Conservation (phyloP, 2,113 vertebrate species). For the Epinephelus moara region DNA sequence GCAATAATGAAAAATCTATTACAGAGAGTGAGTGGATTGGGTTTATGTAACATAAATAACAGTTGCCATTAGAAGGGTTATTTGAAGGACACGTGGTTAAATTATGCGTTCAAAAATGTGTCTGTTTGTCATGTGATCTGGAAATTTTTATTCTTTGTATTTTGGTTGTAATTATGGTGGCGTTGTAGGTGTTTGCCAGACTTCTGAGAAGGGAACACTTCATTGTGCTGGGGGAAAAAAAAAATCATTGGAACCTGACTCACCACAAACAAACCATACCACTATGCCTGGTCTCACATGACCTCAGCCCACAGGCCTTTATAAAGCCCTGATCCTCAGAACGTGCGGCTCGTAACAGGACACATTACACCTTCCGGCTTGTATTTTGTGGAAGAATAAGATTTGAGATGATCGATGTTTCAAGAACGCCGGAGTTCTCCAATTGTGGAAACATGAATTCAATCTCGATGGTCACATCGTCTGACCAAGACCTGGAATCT, state of each 20-base stretch:
- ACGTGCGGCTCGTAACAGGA: constrained; percentile 6
- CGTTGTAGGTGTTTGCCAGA: not conserved
- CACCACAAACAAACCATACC: constrained; percentile 64
- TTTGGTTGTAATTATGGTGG: not conserved
- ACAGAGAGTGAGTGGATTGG: not conserved
- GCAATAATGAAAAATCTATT: not conserved
- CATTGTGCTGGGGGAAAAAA: constrained; percentile 29
- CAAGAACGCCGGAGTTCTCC: constrained; percentile 60
- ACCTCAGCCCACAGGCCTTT: constrained; percentile 47
- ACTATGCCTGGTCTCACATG: constrained; percentile 29
- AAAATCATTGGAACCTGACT: constrained; percentile 15
- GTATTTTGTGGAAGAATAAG: not conserved
- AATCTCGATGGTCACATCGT: constrained; percentile 23
- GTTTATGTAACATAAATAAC: not conserved
- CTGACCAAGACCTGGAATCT: constrained; percentile 51
- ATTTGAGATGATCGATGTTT: constrained; percentile 72
- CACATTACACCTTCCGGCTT: not conserved
- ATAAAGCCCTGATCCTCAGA: constrained; percentile 54
- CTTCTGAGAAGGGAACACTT: constrained; percentile 47
- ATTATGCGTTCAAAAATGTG: not conserved
- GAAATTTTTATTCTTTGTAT: not conserved
- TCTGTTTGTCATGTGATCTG: not conserved
- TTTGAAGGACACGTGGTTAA: constrained; percentile 10
- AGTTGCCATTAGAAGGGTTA: not conserved
- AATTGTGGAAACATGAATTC: constrained; percentile 64